Conservation (phyloP, 1,140 invertebrate genomes). For the Bradynema listronoti region DNA sequence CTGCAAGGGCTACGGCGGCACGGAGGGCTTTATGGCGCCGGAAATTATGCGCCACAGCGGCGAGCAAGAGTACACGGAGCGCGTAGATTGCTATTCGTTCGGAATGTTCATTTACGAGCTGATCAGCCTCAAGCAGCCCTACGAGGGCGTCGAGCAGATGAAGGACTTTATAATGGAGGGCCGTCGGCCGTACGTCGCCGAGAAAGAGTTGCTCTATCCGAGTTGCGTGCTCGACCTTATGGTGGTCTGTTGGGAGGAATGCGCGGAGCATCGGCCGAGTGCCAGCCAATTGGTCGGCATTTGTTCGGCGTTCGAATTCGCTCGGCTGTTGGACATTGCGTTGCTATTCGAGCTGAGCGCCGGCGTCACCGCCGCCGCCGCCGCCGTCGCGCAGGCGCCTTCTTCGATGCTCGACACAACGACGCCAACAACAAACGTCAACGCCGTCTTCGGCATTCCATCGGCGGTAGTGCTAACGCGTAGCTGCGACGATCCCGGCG, state of each 20-base stretch:
- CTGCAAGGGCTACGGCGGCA: slow-evolving; percentile 87
- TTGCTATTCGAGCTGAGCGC: slow-evolving; percentile 58
- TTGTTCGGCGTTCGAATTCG: slow-evolving; percentile 78
- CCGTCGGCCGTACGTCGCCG: slow-evolving; percentile 76
- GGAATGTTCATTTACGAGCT: slow-evolving; percentile 98
- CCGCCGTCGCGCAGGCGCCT: too few relatives aligned
- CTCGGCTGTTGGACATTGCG: slow-evolving; percentile 75
- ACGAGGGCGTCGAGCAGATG: slow-evolving; percentile 86
- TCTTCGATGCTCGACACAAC: too few relatives aligned
- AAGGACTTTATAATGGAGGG: slow-evolving; percentile 92
- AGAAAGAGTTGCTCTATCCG: slow-evolving; percentile 71
- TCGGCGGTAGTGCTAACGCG: too few relatives aligned
- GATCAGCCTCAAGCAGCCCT: slow-evolving; percentile 82
- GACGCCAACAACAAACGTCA: too few relatives aligned
- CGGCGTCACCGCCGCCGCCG: too few relatives aligned
- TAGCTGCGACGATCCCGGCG: too few relatives aligned
- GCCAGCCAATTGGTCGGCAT: slow-evolving; percentile 87
- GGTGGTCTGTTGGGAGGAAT: slow-evolving; percentile 87
- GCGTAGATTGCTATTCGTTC: slow-evolving; percentile 96
- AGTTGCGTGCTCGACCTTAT: slow-evolving; percentile 85
- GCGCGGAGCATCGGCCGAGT: slow-evolving; percentile 76
- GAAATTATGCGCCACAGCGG: slow-evolving; percentile 96
- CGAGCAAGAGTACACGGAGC: slow-evolving; percentile 96
- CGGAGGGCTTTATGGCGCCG: slow-evolving; percentile 85
- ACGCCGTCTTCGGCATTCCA: too few relatives aligned